phyloP scores from a whole-genome alignment of 2,113 vertebrate species.

The Trogon melanurus region DNA sequence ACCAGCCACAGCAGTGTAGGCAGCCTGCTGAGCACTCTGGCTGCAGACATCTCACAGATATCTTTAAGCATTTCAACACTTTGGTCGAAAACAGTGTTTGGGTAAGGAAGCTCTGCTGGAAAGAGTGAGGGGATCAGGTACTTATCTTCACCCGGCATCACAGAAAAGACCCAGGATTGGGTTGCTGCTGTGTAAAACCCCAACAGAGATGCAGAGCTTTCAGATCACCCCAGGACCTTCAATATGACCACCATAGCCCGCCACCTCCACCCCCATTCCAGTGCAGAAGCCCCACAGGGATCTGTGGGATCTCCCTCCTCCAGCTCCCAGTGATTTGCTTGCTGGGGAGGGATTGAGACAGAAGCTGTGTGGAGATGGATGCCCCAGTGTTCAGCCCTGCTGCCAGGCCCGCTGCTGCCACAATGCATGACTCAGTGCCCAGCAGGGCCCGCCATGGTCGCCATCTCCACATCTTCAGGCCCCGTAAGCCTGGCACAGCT shows the following conservation, averaged over 20 bases:
- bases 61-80: neutral
- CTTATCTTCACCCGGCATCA: neutral
- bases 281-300: neutral
- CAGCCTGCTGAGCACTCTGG: neutral
- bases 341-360: neutral
- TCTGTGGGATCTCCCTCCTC: no score
- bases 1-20: neutral
- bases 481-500: neutral
- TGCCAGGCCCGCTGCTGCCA: no score
- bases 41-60: neutral
- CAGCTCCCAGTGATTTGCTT: neutral
- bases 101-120: neutral
- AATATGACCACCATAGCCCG: fast-evolving
- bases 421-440: neutral
- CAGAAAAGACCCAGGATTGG: neutral
- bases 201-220: neutral
- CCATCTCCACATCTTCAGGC: neutral
- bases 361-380: fast-evolving
- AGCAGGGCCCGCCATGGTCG: neutral
- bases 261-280: fast-evolving
- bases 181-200: neutral
- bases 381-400: neutral
- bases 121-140: neutral
- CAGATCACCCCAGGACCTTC: neutral
- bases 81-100: neutral